Evolutionary conservation across 2,797 vertebrate genomes (phyloP), one percentile per base, ranked within the genome.

Genomic region (Rousettus madagascariensis): DNA sequence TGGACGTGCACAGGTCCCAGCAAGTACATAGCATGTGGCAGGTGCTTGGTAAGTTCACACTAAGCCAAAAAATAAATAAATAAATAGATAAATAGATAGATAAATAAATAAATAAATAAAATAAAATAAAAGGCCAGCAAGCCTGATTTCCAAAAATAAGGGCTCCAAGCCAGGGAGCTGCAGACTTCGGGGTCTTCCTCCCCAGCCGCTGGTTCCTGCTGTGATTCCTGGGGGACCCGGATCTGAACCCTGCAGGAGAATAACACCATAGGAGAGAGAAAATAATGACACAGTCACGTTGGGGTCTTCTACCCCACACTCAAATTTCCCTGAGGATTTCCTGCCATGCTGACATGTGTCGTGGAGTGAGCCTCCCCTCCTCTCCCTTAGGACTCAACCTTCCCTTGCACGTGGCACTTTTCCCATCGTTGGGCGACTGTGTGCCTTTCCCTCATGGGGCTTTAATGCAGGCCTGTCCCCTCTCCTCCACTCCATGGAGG

Each of bases 21-120:
- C 22, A 57, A 59, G 12, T 28, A 6, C 0, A 3, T 0, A 20
- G 53, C 33, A 4, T 4, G 26, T 5, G 55, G 41, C 0, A 2
- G 38, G 68, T 3, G n/a, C 51, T 65, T 26, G 65, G 59, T 33
- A 38, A 36, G 68, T 36, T 61, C 53, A 36, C 12, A 6, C 2
- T 1, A 71, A 75, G 28, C 13, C 59, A 69, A 51, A 13, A 3
- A 46, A 46, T 46, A 46, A 38, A 38, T 38, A 46, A 46, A 43
- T 43, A 43, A 43, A 43, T 38, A 38, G 3, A 38, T 38, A 38
- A 3, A 38, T 38, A 38, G 3, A 38, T 38, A 38, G 38, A 38
- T 12, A 41, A 1, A 41, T 10, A 46, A 11, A 46, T 46, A 46
- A 8, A 41, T 41, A 46, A 11, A 46, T 46, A 46, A 49, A 49